A percentile compares a stretch with the other conserved stretches of the same genome.
Conservation (phyloP, 2,797 vertebrate species). For the Astyanax mexicanus region DNA sequence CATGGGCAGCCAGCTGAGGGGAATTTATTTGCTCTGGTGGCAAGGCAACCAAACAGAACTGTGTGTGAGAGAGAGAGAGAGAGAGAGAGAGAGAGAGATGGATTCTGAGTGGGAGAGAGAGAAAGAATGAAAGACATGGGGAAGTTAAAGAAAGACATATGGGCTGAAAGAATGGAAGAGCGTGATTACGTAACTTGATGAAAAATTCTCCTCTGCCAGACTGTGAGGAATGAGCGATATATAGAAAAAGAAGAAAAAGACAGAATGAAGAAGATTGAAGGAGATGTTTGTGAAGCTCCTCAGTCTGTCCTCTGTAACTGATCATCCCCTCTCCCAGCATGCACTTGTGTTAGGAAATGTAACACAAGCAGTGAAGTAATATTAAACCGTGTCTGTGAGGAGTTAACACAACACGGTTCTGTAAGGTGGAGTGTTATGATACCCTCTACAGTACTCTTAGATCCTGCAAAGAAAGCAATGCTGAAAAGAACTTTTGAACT, state of each 20-base stretch:
- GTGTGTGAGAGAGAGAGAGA: conserved; percentile 20
- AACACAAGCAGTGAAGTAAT: neutral
- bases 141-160: conserved; percentile 15
- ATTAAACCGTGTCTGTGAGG: neutral
- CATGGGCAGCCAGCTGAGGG: conserved; percentile 66
- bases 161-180: conserved; percentile 1
- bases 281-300: conserved; percentile 18
- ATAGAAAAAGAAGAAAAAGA: neutral
- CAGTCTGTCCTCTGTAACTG: conserved; percentile 20
- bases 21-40: conserved; percentile 72
- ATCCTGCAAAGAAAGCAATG: neutral
- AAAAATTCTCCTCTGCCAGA: neutral
- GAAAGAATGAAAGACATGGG: conserved; percentile 30
- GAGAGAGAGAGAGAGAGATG: conserved; percentile 31
- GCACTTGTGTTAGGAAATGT: conserved; percentile 5
- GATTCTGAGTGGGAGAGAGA: conserved; percentile 22
- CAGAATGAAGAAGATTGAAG: conserved; percentile 38
- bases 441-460: neutral
- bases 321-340: conserved; percentile 38
- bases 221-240: conserved; percentile 1
- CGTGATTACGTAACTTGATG: conserved; percentile 8
- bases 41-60: conserved; percentile 63
- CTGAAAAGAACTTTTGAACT: neutral
- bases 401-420: neutral
- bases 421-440: neutral